Base-by-base conservation (phyloP, 1,140 invertebrate genomes). In the Cherax destructor region DNA sequence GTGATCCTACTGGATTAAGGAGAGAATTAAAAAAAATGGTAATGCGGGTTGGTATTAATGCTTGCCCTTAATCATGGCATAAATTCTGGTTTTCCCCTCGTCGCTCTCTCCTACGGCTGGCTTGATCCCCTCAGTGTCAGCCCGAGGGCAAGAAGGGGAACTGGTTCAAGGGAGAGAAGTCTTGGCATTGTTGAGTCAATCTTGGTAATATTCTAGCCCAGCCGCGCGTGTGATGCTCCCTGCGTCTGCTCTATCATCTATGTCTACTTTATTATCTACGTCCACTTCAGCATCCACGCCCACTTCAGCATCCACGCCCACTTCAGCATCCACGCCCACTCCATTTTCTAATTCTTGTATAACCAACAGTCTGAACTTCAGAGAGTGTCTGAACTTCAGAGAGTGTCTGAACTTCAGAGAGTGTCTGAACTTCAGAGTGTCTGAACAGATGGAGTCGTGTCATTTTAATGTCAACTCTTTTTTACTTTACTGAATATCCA, bases 181-280 rank as follows among this genome's bases (percentile, higher is more conserved):
- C 88, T 90, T 90, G 88, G 88, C 41, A 90, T 78, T 90, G 81
- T 84, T 84, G 88, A 65, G 80, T 24, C 87, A 89, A 89, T 89
- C 87, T 89, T 89, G 87, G 87, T 89, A 89, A 89, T 89, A 83
- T 81, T 18, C 49, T 56, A 59, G 52, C 21, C 80, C 59, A 81
- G 61, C 59, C 24, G 65, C 78, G 78, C 24, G 81, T 52, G 6
- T 56, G 52, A 47, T 11, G 81, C 56, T 41, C 24, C 18, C n/a
- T 24, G 41, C n/a, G 59, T 10, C 18, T 49, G 41, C 21, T 21
- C 7, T 18, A 18, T 30, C 16, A 65, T 16, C 30, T 4, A 52
- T 24, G 83, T 4, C 41, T 1, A 72, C 50, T 18, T 2, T 18
- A 18, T 30, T 7, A 65, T 16, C 30, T 11, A 52, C 52, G 83